Evolutionary conservation across 2,113 vertebrate genomes (phyloP).

Genomic region (Rhynchomys soricoides): DNA sequence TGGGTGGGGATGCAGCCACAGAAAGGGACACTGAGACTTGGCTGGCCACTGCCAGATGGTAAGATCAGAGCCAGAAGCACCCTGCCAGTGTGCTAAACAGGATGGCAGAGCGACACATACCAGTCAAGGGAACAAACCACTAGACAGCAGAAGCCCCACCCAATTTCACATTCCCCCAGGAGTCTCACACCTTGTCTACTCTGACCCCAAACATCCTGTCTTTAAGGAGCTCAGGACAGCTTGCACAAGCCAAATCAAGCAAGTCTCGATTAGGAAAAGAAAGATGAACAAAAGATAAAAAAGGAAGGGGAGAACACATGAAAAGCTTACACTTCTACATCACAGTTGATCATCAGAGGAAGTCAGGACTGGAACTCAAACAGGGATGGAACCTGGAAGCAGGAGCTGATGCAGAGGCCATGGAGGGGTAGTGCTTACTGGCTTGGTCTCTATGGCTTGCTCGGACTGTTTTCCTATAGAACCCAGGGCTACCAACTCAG

Average conservation of each 20-base stretch:
- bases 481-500: not conserved
- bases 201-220: not conserved
- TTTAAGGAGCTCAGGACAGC: not conserved
- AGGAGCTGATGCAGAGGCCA: not conserved
- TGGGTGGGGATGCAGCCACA: not conserved
- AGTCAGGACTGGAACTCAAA: not conserved
- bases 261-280: not conserved
- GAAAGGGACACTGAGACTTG: not conserved
- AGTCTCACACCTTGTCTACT: not conserved
- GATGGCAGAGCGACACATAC: not conserved
- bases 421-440: not conserved
- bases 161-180: not conserved
- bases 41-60: not conserved
- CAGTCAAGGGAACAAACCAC: not conserved
- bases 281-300: not conserved
- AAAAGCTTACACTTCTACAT: not conserved
- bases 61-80: slow-evolving; percentile 12
- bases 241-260: not conserved
- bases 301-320: rapidly evolving
- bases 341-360: not conserved
- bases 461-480: not conserved
- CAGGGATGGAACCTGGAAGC: not conserved
- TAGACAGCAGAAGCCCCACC: not conserved
- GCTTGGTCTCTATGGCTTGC: not conserved
- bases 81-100: not conserved